Evolutionary conservation across 2,888 invertebrate genomes (phyloP), one percentile per base, ranked within the genome.

Genomic region (Neocrepidodera transversa): DNA sequence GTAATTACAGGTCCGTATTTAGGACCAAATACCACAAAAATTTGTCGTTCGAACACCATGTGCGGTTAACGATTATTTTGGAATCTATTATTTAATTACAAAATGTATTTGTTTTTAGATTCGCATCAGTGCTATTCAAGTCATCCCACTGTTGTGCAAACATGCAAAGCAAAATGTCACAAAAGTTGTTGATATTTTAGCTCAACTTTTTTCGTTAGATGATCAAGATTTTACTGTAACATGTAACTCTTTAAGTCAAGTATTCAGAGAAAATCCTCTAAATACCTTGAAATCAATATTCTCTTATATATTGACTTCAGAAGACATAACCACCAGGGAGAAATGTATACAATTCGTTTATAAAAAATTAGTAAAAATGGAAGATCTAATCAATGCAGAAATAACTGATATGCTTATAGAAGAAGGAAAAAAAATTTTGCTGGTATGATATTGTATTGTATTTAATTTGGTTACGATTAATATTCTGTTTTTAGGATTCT

Each of bases 81-180:
- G n/a, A n/a, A n/a, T n/a, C n/a, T n/a, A n/a, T n/a, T n/a, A n/a
- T n/a, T n/a, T n/a, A n/a, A n/a, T n/a, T n/a, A n/a, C n/a, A n/a
- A 5, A 23, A 23, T 23, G 23, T 43, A 32, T 20, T 35, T 16
- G 17, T 53, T n/a, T 36, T 26, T 53, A 45, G 95, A 95, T 95
- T 71, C 86, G 96, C 14, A 95, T 95, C 74, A 94, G 94, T 82
- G 96, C 95, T 10, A 95, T 96, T 68, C 95, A 94, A 80, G 92
- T 93, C 76, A 82, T 98, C 62, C 94, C 96, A 8, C 83, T 86
- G 36, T 82, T 97, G 58, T 96, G 95, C 75, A 92, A 92, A 78
- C 93, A 91, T 68, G 88, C 87, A 59, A 90, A 90, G 67, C 91
- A 91, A 65, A 89, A 92, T 74, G 88, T 95, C 0, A 86, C 88